A percentile compares a stretch with the other conserved stretches of the same genome.
phyloP scores from a whole-genome alignment of 2,113 vertebrate genomes.

The Mus spicilegus region DNA sequence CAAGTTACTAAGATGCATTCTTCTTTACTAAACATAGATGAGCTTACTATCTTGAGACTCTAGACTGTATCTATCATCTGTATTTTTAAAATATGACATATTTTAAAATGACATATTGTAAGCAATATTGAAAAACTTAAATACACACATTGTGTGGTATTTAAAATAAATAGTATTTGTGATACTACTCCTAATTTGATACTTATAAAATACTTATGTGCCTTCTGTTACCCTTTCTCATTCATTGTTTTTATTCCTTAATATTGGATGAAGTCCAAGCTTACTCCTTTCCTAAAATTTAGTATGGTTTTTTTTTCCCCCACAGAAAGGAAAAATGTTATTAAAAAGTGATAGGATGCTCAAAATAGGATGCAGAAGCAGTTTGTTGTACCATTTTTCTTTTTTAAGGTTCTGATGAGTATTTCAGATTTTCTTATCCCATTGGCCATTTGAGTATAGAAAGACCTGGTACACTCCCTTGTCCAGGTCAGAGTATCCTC shows the following conservation, averaged over 20 bases:
- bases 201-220: background rate
- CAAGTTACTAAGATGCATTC: background rate
- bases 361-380: background rate
- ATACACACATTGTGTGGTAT: background rate
- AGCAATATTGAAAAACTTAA: conserved; percentile 17
- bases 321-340: background rate
- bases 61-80: background rate
- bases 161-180: background rate
- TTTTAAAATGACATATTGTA: background rate
- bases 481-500: background rate
- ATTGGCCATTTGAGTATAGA: background rate
- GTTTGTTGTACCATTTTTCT: background rate
- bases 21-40: background rate
- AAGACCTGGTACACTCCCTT: background rate
- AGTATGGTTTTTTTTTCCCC: background rate
- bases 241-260: background rate
- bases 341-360: background rate
- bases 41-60: background rate
- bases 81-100: background rate
- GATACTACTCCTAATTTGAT: background rate
- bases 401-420: background rate
- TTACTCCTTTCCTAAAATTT: background rate
- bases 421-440: background rate
- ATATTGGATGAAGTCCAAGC: background rate
- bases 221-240: background rate